phyloP scores from a whole-genome alignment of 2,113 vertebrate species.

The Excalfactoria chinensis region DNA sequence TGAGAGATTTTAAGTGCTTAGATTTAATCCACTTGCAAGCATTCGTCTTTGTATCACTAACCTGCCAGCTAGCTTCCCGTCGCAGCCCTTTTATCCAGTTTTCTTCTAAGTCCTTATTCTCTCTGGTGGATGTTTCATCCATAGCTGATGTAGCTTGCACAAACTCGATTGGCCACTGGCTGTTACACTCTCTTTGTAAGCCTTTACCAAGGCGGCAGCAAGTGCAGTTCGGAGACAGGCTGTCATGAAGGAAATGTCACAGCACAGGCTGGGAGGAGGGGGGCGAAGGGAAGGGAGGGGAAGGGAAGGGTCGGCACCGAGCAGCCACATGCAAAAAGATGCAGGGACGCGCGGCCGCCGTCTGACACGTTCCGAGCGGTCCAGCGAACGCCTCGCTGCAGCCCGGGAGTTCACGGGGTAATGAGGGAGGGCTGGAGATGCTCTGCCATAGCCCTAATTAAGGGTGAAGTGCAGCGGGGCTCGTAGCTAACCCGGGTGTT shows the following conservation, averaged over 20 bases:
- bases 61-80: slow-evolving; percentile 79
- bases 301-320: slow-evolving; percentile 74
- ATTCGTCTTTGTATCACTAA: slow-evolving; percentile 69
- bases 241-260: slow-evolving; percentile 88
- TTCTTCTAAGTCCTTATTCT: slow-evolving; percentile 80
- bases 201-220: slow-evolving; percentile 83
- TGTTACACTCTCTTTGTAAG: slow-evolving; percentile 83
- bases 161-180: slow-evolving; percentile 76
- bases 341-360: slow-evolving; percentile 46
- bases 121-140: slow-evolving; percentile 76
- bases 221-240: slow-evolving; percentile 80
- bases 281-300: slow-evolving; percentile 22
- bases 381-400: slow-evolving; percentile 60
- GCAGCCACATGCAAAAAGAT: slow-evolving; percentile 71
- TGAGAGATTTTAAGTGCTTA: slow-evolving; percentile 43
- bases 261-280: slow-evolving; percentile 70
- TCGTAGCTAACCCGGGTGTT: background rate
- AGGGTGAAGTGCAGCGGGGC: slow-evolving; percentile 37
- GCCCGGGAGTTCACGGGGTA: slow-evolving; percentile 66
- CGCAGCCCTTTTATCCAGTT: slow-evolving; percentile 80
- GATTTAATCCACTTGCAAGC: slow-evolving; percentile 16
- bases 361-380: slow-evolving; percentile 75
- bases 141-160: slow-evolving; percentile 75
- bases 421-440: slow-evolving; percentile 78
- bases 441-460: slow-evolving; percentile 79